A percentile compares a stretch with the other conserved stretches of the same genome.
Conservation (phyloP, 1,140 invertebrate genomes). For the Coenobita brevimanus region DNA sequence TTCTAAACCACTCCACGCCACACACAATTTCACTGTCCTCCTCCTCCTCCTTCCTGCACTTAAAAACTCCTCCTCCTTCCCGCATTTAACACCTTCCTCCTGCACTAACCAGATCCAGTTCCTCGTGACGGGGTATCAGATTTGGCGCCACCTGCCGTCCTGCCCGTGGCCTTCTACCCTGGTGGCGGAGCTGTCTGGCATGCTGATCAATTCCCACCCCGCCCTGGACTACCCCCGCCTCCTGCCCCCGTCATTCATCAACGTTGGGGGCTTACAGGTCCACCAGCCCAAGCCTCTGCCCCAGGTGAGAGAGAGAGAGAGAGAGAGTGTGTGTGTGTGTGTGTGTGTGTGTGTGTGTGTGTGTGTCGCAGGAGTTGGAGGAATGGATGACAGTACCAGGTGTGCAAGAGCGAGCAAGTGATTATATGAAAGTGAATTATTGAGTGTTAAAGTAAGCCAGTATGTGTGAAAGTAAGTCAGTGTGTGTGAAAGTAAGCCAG, state of each 20-base stretch:
- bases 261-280: conserved; percentile 71
- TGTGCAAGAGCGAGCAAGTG: too few relatives aligned
- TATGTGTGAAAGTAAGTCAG: too few relatives aligned
- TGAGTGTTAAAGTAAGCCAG: not conserved
- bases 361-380: too few relatives aligned
- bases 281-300: conserved; percentile 34
- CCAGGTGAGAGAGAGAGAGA: not conserved
- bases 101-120: conserved; percentile 70
- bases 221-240: conserved; percentile 72
- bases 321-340: not conserved
- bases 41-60: not conserved
- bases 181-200: conserved; percentile 71
- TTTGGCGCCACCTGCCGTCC: conserved; percentile 70
- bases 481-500: not conserved
- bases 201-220: conserved; percentile 72
- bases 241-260: conserved; percentile 72
- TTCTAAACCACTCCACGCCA: too few relatives aligned
- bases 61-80: not conserved
- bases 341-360: too few relatives aligned
- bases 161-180: conserved; percentile 70
- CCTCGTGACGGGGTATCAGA: conserved; percentile 64
- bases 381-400: too few relatives aligned
- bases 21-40: not conserved
- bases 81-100: not conserved
- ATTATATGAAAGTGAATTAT: too few relatives aligned